Evolutionary conservation across 2,797 vertebrate species (phyloP).

Genomic region (Schizopygopsis malacanthus): DNA sequence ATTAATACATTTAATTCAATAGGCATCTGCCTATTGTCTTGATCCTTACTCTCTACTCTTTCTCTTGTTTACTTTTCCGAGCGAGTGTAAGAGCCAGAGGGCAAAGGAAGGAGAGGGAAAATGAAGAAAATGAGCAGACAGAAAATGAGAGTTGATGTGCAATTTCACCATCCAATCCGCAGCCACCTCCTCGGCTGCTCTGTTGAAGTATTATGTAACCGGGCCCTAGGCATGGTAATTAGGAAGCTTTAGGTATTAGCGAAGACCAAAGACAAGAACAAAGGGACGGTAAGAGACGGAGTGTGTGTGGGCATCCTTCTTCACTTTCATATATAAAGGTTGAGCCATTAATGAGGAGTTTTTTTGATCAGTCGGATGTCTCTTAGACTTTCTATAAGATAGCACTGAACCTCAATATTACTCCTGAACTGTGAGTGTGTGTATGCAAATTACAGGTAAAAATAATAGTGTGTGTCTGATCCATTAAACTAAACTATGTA

Average conservation of each 20-base stretch:
- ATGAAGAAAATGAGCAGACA: slow-evolving; percentile 23
- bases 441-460: slow-evolving; percentile 5
- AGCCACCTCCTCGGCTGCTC: slow-evolving; percentile 17
- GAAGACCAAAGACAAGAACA: slow-evolving; percentile 61
- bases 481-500: background rate
- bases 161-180: slow-evolving; percentile 36
- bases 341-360: background rate
- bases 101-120: slow-evolving; percentile 30
- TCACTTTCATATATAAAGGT: background rate
- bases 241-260: slow-evolving; percentile 46
- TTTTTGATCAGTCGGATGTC: background rate
- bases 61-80: background rate
- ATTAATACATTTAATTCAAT: no score
- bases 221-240: slow-evolving; percentile 25
- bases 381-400: slow-evolving; percentile 4
- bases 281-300: slow-evolving; percentile 25
- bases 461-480: background rate
- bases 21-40: background rate
- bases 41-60: background rate
- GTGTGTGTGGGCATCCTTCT: slow-evolving; percentile 29
- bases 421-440: slow-evolving; percentile 6
- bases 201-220: slow-evolving; percentile 44
- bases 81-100: slow-evolving; percentile 9
- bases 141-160: slow-evolving; percentile 41
- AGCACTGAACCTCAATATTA: background rate